These are phyloP conservation scores for Tetanocera ferruginea DNA, from an alignment of 2,888 invertebrate genomes.

Conservation along the genomic window DNA sequence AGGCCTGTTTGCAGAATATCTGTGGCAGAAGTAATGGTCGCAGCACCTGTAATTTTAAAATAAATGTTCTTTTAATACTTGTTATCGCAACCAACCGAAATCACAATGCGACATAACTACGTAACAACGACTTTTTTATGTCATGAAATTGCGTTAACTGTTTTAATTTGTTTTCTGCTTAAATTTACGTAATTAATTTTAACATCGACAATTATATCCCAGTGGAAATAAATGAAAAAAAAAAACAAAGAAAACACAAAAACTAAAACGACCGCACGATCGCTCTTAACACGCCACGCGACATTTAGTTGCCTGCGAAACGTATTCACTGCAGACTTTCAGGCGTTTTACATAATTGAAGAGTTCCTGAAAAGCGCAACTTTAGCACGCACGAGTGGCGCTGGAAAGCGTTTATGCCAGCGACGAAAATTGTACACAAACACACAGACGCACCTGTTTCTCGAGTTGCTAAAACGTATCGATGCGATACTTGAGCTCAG, in stretches of 20 bases:
- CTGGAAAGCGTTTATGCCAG: background rate
- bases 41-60: too few species aligned
- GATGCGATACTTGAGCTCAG: background rate
- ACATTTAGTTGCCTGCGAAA: background rate
- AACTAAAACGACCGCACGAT: background rate
- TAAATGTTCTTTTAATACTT: too few species aligned
- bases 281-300: background rate
- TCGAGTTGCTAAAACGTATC: slow-evolving; percentile 27
- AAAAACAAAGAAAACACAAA: background rate
- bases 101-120: too few species aligned
- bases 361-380: slow-evolving; percentile 6
- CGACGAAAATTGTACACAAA: slow-evolving; percentile 11
- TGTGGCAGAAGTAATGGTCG: too few species aligned
- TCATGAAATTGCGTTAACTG: background rate
- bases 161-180: background rate
- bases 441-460: slow-evolving; percentile 22
- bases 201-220: background rate
- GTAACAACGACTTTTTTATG: too few species aligned
- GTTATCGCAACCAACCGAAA: too few species aligned
- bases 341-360: slow-evolving; percentile 24
- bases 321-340: slow-evolving; percentile 10
- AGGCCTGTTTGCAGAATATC: background rate
- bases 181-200: slow-evolving; percentile 3
- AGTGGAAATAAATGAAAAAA: background rate
- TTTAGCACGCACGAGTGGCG: slow-evolving; percentile 15